Conservation (phyloP, 2,888 invertebrate species). For the Pammene fasciana region DNA sequence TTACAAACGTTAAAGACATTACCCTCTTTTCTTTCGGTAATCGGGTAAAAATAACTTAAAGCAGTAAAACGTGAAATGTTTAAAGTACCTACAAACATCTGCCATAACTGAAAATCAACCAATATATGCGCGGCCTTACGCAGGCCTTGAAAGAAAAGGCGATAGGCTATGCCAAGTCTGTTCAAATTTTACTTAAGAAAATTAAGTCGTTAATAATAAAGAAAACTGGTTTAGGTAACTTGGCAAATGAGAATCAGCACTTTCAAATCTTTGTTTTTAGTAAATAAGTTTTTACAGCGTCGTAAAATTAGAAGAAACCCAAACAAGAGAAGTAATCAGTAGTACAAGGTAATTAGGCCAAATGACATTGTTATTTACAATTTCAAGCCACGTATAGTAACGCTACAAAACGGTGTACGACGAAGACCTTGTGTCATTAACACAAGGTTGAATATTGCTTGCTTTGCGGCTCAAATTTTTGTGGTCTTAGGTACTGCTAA, state of each 20-base stretch:
- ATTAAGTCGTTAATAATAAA: background rate
- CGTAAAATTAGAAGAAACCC: slow-evolving; percentile 22
- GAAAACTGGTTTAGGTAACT: background rate
- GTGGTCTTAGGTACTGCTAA: slow-evolving; percentile 24
- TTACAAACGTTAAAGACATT: too few species aligned
- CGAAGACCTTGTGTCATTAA: background rate
- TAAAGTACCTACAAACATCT: too few species aligned
- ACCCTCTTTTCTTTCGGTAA: too few species aligned
- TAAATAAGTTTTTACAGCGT: slow-evolving; percentile 25
- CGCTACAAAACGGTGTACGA: background rate
- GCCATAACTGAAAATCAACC: too few species aligned
- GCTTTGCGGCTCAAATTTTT: background rate
- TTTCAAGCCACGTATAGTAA: slow-evolving; percentile 27
- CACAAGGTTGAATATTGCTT: slow-evolving; percentile 9
- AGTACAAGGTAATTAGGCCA: slow-evolving; percentile 22
- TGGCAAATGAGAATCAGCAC: background rate
- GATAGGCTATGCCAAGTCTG: too few species aligned
- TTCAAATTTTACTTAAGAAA: background rate
- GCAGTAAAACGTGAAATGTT: too few species aligned
- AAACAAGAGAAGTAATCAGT: slow-evolving; percentile 12
- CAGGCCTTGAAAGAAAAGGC: too few species aligned
- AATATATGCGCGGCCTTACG: too few species aligned
- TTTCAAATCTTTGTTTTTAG: background rate
- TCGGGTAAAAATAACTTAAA: too few species aligned
- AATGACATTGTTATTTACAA: slow-evolving; percentile 27